phyloP scores from a whole-genome alignment of 2,797 vertebrate species.

The Macrochelys suwanniensis region DNA sequence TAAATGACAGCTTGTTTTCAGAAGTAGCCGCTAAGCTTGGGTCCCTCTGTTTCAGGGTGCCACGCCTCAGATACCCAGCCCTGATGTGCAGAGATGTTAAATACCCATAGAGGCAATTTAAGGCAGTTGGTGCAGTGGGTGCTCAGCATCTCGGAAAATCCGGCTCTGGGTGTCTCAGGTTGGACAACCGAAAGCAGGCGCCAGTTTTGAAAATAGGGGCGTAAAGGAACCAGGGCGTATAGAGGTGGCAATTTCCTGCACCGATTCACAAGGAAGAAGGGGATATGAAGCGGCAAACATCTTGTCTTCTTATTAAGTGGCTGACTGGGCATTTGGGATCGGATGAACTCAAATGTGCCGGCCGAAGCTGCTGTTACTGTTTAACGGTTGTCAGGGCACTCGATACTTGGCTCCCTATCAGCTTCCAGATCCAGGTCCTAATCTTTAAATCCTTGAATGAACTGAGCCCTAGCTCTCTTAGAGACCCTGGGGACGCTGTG shows the following conservation, averaged over 20 bases:
- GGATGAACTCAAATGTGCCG: background rate
- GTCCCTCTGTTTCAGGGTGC: background rate
- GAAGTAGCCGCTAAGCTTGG: background rate
- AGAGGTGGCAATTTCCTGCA: background rate
- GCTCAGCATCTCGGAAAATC: background rate
- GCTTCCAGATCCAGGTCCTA: background rate
- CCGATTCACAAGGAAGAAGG: background rate
- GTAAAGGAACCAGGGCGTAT: background rate
- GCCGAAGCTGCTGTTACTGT: background rate
- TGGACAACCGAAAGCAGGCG: background rate
- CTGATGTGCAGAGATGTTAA: background rate
- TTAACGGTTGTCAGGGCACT: background rate
- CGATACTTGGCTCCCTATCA: background rate
- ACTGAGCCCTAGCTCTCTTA: background rate
- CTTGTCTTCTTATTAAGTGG: background rate
- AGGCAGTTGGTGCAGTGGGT: background rate
- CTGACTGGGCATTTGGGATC: background rate
- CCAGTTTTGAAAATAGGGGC: background rate
- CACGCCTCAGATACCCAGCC: background rate
- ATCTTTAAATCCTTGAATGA: background rate
- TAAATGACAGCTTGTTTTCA: background rate
- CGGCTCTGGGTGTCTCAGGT: background rate
- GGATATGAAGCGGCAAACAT: background rate
- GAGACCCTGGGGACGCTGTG: background rate
- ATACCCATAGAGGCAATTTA: background rate